Base-by-base conservation (phyloP, 1,140 invertebrate genomes). In the Dryas iulia region DNA sequence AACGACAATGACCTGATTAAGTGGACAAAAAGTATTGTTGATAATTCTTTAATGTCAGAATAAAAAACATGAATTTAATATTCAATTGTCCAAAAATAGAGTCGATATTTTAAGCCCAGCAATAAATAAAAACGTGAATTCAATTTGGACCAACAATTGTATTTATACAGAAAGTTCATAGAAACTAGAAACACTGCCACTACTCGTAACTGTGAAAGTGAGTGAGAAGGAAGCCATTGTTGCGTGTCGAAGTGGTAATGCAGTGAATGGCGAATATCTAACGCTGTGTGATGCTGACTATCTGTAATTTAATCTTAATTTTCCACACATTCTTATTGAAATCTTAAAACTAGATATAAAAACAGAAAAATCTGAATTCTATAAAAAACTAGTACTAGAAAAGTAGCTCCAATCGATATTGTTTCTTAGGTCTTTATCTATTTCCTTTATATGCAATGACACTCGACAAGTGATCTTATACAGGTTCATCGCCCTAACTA, bases 171-270 rank as follows among this genome's bases (percentile, higher is more conserved):
- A 71, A 54, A 69, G 59, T 67, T 62, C 66, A 71, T 79, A 82
- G 79, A 82, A 79, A 86, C 73, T 76, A 74, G 64, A 73, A 72
- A 72, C 47, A 62, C 54, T 61, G 39, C 63, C 59, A 69, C 54
- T 57, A 77, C 26, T 62, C 78, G 80, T 80, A 79, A 82, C 82
- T 84, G 85, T 86, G 87, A 89, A 90, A 90, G 87, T 86, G 77
- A 87, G 79, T 78, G 78, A 83, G 75, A 81, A 71, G 74, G 66
- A 77, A 80, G 73, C 64, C 79, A 83, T 81, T 83, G 84, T 84
- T 77, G 83, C 85, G 82, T 84, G 76, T 74, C 77, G 70, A 65
- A 77, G 60, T 69, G 66, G 60, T 69, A 66, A 56, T 62, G 61
- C 68, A 73, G 63, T 71, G 67, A 73, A 66, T 73, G 66, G 66